phyloP scores from a whole-genome alignment of 2,888 invertebrate genomes.

The Merodon equestris region DNA sequence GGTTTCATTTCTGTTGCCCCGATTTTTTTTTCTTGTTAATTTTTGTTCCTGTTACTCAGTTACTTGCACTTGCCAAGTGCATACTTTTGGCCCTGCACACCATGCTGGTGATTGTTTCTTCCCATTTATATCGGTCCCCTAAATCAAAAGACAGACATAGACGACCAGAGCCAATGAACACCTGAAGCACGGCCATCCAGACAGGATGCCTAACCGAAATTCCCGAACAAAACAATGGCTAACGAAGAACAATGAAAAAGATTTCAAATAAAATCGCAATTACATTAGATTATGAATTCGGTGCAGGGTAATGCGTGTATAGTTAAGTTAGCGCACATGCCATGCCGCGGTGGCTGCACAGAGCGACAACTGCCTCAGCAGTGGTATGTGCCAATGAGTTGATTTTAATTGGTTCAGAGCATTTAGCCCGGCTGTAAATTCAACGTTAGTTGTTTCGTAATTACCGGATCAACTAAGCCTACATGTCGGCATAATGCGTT shows the following conservation, averaged over 20 bases:
- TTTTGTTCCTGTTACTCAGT: neutral
- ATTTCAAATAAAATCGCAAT: conserved; percentile 53
- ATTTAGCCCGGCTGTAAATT: conserved; percentile 45
- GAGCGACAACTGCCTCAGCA: conserved; percentile 5
- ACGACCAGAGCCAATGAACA: neutral
- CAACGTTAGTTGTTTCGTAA: conserved; percentile 53
- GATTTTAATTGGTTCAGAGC: conserved; percentile 49
- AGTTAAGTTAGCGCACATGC: conserved; percentile 1
- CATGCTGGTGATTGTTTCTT: conserved; percentile 18
- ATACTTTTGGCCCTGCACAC: conserved; percentile 9
- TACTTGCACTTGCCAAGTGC: conserved; percentile 33
- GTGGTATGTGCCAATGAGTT: conserved; percentile 24
- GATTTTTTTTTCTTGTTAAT: too few relatives aligned
- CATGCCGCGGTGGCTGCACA: neutral
- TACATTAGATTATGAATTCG: conserved; percentile 59
- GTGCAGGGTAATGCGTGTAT: conserved; percentile 35
- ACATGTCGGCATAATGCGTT: conserved; percentile 54
- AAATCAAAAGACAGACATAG: conserved; percentile 26
- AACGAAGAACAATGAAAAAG: neutral
- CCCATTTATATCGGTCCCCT: conserved; percentile 6
- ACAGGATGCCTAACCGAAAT: neutral
- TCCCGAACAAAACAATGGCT: conserved; percentile 9
- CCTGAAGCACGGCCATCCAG: neutral
- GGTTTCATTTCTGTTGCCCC: conserved; percentile 20
- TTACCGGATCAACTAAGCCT: conserved; percentile 46